Base-by-base conservation (phyloP, 1,140 invertebrate genomes). In the Drosophila cardini region DNA sequence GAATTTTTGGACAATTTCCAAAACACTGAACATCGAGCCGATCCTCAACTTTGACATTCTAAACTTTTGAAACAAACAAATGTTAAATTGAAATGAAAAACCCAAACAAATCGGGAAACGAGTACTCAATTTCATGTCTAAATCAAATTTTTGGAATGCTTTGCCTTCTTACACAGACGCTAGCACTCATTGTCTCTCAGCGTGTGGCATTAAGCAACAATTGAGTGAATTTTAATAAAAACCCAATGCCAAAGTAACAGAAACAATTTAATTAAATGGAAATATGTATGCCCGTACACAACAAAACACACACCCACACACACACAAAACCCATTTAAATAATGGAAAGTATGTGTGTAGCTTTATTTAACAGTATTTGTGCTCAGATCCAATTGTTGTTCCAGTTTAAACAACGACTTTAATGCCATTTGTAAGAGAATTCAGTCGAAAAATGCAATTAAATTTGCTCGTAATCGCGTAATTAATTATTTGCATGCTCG, bases 401-500 rank as follows among this genome's bases (percentile, higher is more conserved):
- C 21, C 43, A 36, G 26, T 45, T 60, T 52, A 43, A 45, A 48
- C 36, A 52, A 58, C 2, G 36, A 8, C 36, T 53, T 72, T 60
- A 26, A 50, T 67, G 11, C 38, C 46, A 26, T 56, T 62, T 48
- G 45, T 42, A 32, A 48, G 57, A 52, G 34, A 34, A 42, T 63
- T 42, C 13, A 9, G 7, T 45, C 61, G 45, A 52, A 72, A 65
- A 56, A 70, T 70, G 78, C 78, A 87, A 86, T 86, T 83, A 72
- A 76, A 85, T 72, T 72, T 53, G 32, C 78, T 46, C 62, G 84
- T 76, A 72, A 82, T 78, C 67, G 67, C 50, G 76, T 72, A 87
- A 80, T 82, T 85, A 82, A 85, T 86, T 85, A 81, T 68, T 71
- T 63, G 45, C 36, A 5, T 15, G 34, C 18, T 38, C 38, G 34